Evolutionary conservation across 2,888 invertebrate species (phyloP).

Genomic region (Cotesia congregata): DNA sequence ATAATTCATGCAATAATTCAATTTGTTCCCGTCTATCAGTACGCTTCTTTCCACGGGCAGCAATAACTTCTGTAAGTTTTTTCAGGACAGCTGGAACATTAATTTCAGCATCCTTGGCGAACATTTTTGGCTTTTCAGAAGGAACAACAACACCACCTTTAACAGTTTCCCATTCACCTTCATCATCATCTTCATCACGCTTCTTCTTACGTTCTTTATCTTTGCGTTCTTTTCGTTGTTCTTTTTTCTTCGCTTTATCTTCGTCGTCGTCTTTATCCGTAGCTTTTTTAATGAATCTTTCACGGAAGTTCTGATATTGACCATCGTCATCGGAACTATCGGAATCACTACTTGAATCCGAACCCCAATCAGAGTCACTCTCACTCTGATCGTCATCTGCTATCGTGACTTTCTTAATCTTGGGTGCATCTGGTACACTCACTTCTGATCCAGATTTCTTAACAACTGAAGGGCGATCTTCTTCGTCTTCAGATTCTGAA

Average conservation of each 20-base stretch:
- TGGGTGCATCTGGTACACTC: constrained; percentile 65
- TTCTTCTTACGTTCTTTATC: constrained; percentile 74
- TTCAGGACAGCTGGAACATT: constrained; percentile 91
- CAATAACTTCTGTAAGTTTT: constrained; percentile 93
- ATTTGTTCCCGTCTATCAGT: constrained; percentile 97
- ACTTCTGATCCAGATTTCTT: constrained; percentile 67
- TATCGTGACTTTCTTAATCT: constrained; percentile 67
- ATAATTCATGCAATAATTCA: constrained; percentile 91
- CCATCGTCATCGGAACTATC: constrained; percentile 87
- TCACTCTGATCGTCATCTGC: constrained; percentile 83
- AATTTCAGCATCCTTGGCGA: constrained; percentile 99
- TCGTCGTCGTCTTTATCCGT: constrained; percentile 78
- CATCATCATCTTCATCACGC: constrained; percentile 83
- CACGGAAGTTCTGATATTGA: constrained; percentile 81
- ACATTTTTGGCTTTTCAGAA: constrained; percentile 96
- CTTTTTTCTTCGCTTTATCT: constrained; percentile 72
- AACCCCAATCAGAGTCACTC: constrained; percentile 90
- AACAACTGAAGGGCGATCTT: constrained; percentile 62
- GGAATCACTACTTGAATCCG: constrained; percentile 85
- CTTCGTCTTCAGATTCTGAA: constrained; percentile 75
- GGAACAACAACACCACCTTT: constrained; percentile 88
- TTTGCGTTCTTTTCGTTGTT: constrained; percentile 72
- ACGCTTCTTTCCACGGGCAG: constrained; percentile 95
- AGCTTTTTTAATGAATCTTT: constrained; percentile 83
- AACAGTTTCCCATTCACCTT: constrained; percentile 93